phyloP scores from a whole-genome alignment of 1,140 invertebrate species.

The Cydia fagiglandana region DNA sequence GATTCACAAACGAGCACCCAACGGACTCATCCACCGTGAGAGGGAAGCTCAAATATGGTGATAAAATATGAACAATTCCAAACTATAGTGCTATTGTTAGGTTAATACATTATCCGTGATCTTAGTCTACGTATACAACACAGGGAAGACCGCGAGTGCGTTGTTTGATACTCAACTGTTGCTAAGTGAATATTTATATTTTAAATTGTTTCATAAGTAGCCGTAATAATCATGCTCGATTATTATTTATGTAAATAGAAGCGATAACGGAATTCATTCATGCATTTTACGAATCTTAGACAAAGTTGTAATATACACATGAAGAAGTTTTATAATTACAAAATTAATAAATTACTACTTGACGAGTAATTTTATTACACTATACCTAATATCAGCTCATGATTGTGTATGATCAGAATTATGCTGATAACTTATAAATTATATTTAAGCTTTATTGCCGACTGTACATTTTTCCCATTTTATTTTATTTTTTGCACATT shows the following conservation, averaged over 20 bases:
- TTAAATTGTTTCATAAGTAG: conserved; percentile 40
- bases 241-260: conserved; percentile 48
- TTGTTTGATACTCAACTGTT: conserved; percentile 39
- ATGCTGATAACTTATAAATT: no score
- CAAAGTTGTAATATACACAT: conserved; percentile 47
- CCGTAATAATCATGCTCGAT: conserved; percentile 46
- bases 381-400: background rate
- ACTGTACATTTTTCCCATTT: no score
- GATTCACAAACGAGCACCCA: conserved; percentile 3
- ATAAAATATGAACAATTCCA: conserved; percentile 54
- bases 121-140: conserved; percentile 41
- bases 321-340: conserved; percentile 36
- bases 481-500: no score
- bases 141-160: conserved; percentile 37
- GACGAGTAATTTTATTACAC: background rate
- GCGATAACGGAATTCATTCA: conserved; percentile 52
- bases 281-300: conserved; percentile 68
- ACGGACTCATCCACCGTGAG: conserved; percentile 39
- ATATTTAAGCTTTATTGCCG: no score
- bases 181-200: conserved; percentile 43
- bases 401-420: no score
- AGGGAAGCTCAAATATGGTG: conserved; percentile 68
- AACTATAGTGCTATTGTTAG: conserved; percentile 42
- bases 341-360: conserved; percentile 4
- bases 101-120: conserved; percentile 49